A percentile compares a stretch with the other conserved stretches of the same genome.
phyloP scores from a whole-genome alignment of 2,113 vertebrate species.

The Labeo catla region DNA sequence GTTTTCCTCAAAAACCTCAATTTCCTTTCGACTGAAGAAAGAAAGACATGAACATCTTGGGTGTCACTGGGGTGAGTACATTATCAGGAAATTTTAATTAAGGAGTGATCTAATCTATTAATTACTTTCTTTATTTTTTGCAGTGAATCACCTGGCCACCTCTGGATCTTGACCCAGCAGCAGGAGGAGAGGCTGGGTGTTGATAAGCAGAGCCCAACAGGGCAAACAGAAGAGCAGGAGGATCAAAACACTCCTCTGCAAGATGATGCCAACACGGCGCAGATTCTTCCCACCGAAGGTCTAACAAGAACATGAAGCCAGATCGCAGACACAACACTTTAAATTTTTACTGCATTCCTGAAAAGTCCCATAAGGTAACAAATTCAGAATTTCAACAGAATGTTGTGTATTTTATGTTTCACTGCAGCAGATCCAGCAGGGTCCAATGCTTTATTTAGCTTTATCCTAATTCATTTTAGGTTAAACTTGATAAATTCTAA shows the following conservation, averaged over 20 bases:
- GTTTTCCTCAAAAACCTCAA: too few relatives aligned
- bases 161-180: constrained; percentile 81
- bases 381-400: not conserved
- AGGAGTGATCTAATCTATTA: too few relatives aligned
- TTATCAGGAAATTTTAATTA: too few relatives aligned
- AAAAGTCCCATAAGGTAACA: not conserved
- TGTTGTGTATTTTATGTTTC: not conserved
- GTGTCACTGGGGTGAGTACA: too few relatives aligned
- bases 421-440: not conserved
- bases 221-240: constrained; percentile 89
- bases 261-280: constrained; percentile 85
- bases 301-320: constrained; percentile 68
- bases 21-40: too few relatives aligned
- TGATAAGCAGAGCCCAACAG: constrained; percentile 90
- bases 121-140: not conserved
- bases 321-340: not conserved
- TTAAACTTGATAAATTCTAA: not conserved
- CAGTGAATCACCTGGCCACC: constrained; percentile 82
- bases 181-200: constrained; percentile 81
- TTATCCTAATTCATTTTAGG: not conserved
- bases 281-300: constrained; percentile 85
- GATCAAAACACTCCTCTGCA: constrained; percentile 84
- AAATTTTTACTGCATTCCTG: not conserved
- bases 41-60: too few relatives aligned
- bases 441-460: not conserved